Conservation (phyloP, 2,113 vertebrate species). For the Dicrurus megarhynchus region DNA sequence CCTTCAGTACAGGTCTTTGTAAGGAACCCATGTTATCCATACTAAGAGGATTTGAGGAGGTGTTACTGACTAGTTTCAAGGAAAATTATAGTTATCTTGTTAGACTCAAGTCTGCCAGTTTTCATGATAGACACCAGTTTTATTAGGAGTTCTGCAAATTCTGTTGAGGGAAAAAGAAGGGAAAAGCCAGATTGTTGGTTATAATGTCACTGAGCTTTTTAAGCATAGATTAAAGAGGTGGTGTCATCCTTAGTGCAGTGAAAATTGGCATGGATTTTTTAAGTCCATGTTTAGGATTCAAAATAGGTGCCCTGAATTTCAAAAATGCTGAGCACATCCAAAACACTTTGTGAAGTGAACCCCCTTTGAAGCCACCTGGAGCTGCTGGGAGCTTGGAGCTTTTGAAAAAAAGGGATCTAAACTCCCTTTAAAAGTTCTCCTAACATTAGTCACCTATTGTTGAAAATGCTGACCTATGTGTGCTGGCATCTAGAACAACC, state of each 20-base stretch:
- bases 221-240: background rate
- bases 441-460: background rate
- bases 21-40: background rate
- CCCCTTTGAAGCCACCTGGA: background rate
- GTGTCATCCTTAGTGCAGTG: background rate
- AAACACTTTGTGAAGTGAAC: background rate
- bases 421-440: background rate
- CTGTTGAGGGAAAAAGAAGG: background rate
- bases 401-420: background rate
- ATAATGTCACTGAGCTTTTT: background rate
- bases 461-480: background rate
- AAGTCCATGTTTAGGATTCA: background rate
- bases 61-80: background rate
- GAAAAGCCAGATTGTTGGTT: background rate
- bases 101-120: background rate
- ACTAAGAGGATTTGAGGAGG: background rate
- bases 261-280: background rate
- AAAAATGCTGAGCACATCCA: background rate
- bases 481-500: background rate
- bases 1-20: background rate
- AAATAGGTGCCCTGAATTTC: background rate
- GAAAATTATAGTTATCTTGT: background rate
- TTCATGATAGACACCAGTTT: background rate
- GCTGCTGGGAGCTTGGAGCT: background rate
- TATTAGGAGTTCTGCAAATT: background rate